phyloP scores from a whole-genome alignment of 2,888 invertebrate species.

The Leptopilina syphax region DNA sequence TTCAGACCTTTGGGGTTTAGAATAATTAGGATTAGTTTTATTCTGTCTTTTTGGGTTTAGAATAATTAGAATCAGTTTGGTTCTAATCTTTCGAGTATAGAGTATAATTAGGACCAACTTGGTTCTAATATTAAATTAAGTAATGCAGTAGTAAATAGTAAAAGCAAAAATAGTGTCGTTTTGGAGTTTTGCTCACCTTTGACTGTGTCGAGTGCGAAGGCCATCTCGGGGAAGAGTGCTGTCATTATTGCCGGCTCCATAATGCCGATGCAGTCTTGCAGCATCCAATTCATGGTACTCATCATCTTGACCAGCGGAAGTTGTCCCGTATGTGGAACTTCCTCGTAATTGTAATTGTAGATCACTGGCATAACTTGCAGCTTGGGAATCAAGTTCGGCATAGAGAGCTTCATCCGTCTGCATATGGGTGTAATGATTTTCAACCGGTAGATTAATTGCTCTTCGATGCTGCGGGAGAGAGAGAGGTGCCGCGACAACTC shows the following conservation, averaged over 20 bases:
- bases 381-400: constrained; percentile 84
- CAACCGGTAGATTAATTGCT: constrained; percentile 78
- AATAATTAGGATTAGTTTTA: too few species aligned
- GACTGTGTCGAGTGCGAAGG: constrained; percentile 71
- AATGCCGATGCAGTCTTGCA: constrained; percentile 74
- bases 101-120: too few species aligned
- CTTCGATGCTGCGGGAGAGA: constrained; percentile 73
- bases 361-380: constrained; percentile 75
- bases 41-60: too few species aligned
- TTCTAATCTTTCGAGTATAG: too few species aligned
- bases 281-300: constrained; percentile 75
- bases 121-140: too few species aligned
- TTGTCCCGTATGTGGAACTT: constrained; percentile 71
- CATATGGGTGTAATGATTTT: constrained; percentile 87
- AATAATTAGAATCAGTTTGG: too few species aligned
- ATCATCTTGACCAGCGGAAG: constrained; percentile 71
- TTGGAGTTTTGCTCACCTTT: constrained; percentile 64
- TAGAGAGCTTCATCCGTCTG: constrained; percentile 84
- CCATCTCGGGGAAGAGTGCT: constrained; percentile 68
- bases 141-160: too few species aligned
- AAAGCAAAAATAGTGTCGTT: too few species aligned
- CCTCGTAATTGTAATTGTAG: constrained; percentile 72
- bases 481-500: constrained; percentile 73
- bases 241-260: constrained; percentile 68
- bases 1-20: too few species aligned